phyloP scores from a whole-genome alignment of 1,140 invertebrate genomes.

The Procambarus virginalis region DNA sequence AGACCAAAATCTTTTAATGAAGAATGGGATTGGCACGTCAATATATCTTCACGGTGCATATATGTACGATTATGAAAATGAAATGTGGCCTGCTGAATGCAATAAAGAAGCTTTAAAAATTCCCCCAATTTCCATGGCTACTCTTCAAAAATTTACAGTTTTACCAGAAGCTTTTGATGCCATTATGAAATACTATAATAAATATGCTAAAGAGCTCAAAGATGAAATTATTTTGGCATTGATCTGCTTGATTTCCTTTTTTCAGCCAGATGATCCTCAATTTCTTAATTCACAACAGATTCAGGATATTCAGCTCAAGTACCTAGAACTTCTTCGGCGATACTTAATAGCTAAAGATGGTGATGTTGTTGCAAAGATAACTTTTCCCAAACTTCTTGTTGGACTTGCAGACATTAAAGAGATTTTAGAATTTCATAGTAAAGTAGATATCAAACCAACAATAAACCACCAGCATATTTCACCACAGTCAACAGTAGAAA shows the following conservation, averaged over 20 bases:
- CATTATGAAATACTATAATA: slow-evolving; percentile 61
- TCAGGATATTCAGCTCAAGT: slow-evolving; percentile 56
- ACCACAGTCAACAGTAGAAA: slow-evolving; percentile 35
- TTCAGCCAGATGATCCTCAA: slow-evolving; percentile 58
- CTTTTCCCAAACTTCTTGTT: slow-evolving; percentile 58
- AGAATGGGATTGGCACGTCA: slow-evolving; percentile 65
- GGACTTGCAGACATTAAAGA: slow-evolving; percentile 61
- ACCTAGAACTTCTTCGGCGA: slow-evolving; percentile 32
- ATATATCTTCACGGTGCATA: slow-evolving; percentile 64
- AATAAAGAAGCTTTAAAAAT: slow-evolving; percentile 61
- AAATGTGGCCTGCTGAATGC: slow-evolving; percentile 53
- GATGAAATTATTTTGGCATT: slow-evolving; percentile 58
- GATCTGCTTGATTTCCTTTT: slow-evolving; percentile 51
- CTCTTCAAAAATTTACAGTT: slow-evolving; percentile 54
- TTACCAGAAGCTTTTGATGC: slow-evolving; percentile 52
- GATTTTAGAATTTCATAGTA: slow-evolving; percentile 53
- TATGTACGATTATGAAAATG: slow-evolving; percentile 50
- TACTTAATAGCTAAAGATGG: slow-evolving; percentile 53
- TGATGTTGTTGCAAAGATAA: slow-evolving; percentile 45
- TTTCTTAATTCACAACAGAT: slow-evolving; percentile 39
- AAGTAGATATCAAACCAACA: slow-evolving; percentile 56
- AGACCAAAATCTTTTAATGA: slow-evolving; percentile 50
- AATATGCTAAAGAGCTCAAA: slow-evolving; percentile 52
- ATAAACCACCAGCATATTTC: slow-evolving; percentile 57
- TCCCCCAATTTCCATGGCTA: slow-evolving; percentile 30